phyloP scores from a whole-genome alignment of 2,888 invertebrate genomes.

The Lapara coniferarum region DNA sequence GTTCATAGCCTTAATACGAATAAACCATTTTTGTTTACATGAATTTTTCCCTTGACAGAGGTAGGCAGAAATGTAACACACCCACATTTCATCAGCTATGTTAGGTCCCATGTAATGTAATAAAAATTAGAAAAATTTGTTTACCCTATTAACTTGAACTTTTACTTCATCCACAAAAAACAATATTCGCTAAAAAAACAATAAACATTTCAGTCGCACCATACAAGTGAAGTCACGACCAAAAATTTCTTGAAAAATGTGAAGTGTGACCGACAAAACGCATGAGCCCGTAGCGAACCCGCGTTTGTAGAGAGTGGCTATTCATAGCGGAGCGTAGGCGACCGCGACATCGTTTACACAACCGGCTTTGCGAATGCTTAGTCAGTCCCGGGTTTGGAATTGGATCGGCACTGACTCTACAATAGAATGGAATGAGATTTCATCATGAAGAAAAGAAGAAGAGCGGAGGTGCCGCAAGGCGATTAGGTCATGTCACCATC shows the following conservation, averaged over 20 bases:
- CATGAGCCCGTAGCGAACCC: background rate
- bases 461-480: too few species aligned
- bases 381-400: background rate
- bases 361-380: background rate
- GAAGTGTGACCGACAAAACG: background rate
- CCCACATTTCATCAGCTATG: too few species aligned
- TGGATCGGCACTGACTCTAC: background rate
- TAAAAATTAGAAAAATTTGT: too few species aligned
- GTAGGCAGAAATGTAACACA: too few species aligned
- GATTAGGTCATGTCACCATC: too few species aligned
- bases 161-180: background rate
- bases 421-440: too few species aligned
- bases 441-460: too few species aligned
- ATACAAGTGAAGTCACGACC: background rate
- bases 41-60: too few species aligned
- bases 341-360: conserved; percentile 1
- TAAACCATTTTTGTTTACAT: too few species aligned
- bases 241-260: background rate
- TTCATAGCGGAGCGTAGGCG: conserved; percentile 40
- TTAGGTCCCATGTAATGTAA: too few species aligned
- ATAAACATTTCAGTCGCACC: background rate
- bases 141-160: background rate
- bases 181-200: background rate
- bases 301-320: conserved; percentile 45
- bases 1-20: too few species aligned